Evolutionary conservation across 1,140 invertebrate genomes (phyloP), one percentile per base, ranked within the genome.

Genomic region (Littorina saxatilis): DNA sequence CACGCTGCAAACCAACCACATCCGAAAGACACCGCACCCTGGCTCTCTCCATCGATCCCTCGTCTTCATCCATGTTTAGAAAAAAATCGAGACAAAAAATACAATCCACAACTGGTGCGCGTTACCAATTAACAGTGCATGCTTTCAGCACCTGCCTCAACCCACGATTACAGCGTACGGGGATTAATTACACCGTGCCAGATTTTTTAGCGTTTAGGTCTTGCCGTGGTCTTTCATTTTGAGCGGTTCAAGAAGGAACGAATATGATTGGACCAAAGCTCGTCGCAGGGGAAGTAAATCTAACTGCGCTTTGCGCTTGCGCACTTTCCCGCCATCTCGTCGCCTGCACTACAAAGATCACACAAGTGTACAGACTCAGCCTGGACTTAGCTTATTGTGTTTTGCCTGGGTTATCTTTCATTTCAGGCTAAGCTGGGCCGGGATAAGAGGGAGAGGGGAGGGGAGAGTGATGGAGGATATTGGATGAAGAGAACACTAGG

Each of bases 11-110:
- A 75, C 88, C 89, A 35, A 86, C 58, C 3, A 90, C 86, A 47
- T 85, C 86, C 17, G 86, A 88, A 39, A 91, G 79, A 78, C 90
- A 91, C 37, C 85, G 72, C 29, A 90, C 87, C 40, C 84, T 80
- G 20, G 82, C 75, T 20, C 29, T 58, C 50, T 77, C 58, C 20
- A 58, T 80, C n/a, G n/a, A n/a, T n/a, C n/a, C n/a, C 40, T 52
- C 40, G 9, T 79, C 40, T 39, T 40, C 58, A 11, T 66, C 68
- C 78, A 70, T 80, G 17, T 7, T 70, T 52, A 32, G 7, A 72
- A n/a, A n/a, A n/a, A n/a, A n/a, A n/a, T n/a, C 23, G 29, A 68
- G 29, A 1, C 0, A 11, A 68, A 17, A 68, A 29, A 20, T 66
- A 66, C 13, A 1, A 5, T 15, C 27, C 11, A 47, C 43, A 5